A percentile compares a stretch with the other conserved stretches of the same genome.
Evolutionary conservation across 1,140 invertebrate genomes (phyloP).

Genomic region (Lasioglossum albipes): DNA sequence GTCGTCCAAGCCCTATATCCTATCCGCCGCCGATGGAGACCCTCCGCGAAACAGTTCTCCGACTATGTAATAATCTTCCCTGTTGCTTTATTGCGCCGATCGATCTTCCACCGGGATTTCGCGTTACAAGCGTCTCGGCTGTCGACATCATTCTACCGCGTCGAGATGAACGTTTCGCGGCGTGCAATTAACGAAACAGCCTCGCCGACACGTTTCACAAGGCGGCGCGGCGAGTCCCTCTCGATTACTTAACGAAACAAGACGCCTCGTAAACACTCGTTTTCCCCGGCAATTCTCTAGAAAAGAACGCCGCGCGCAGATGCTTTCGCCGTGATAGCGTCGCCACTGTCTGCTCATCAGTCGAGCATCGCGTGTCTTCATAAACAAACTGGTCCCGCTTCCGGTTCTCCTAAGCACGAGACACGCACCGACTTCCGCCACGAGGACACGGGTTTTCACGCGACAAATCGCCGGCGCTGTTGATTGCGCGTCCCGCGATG

Average conservation of each 20-base stretch:
- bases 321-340: slow-evolving; percentile 34
- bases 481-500: neutral
- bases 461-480: neutral
- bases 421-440: neutral
- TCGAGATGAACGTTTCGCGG: neutral
- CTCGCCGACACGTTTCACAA: slow-evolving; percentile 13
- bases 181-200: neutral
- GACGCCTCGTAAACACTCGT: neutral
- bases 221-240: neutral
- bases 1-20: slow-evolving; percentile 50
- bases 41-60: slow-evolving; percentile 38
- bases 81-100: neutral
- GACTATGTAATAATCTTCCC: slow-evolving; percentile 20
- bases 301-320: neutral
- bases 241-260: neutral
- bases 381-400: slow-evolving; percentile 7
- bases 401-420: neutral
- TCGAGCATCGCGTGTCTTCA: slow-evolving; percentile 19
- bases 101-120: neutral
- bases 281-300: neutral
- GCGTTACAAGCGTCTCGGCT: neutral
- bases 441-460: neutral
- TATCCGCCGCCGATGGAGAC: slow-evolving; percentile 27
- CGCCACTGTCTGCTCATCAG: neutral
- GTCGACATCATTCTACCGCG: too few species aligned